These are phyloP conservation scores for Poeciliopsis gracilis DNA, from an alignment of 2,797 vertebrate species.

Conservation along the genomic window DNA sequence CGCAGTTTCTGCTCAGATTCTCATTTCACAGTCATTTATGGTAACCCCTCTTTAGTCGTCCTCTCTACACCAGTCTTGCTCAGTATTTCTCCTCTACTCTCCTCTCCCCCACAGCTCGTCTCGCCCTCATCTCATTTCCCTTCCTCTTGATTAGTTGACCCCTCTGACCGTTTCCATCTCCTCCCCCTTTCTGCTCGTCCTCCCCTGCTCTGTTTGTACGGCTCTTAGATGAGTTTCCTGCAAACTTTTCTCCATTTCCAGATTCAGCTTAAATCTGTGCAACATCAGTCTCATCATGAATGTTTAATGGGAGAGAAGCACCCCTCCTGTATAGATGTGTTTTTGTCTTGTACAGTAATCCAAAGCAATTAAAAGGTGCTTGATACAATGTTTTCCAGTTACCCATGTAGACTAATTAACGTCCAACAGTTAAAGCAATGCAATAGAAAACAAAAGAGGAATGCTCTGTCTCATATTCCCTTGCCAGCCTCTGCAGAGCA, in stretches of 20 bases:
- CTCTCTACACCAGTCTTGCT: constrained; percentile 65
- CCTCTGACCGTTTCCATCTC: constrained; percentile 65
- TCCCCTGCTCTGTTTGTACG: constrained; percentile 68
- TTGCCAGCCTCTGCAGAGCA: constrained; percentile 31
- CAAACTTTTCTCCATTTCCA: constrained; percentile 72
- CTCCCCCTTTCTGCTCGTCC: constrained; percentile 18
- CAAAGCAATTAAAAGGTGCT: constrained; percentile 49
- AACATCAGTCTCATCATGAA: constrained; percentile 40
- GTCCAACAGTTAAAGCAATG: constrained; percentile 48
- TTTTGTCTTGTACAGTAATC: constrained; percentile 32
- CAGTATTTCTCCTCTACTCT: constrained; percentile 48
- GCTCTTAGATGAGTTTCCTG: constrained; percentile 74
- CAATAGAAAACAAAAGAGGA: constrained; percentile 27
- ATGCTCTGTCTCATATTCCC: constrained; percentile 23
- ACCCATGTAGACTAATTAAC: constrained; percentile 54
- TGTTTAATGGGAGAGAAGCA: constrained; percentile 42
- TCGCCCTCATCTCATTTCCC: constrained; percentile 68
- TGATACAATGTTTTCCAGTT: constrained; percentile 34
- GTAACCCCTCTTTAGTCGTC: constrained; percentile 68
- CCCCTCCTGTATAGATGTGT: constrained; percentile 42
- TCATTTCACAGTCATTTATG: constrained; percentile 81
- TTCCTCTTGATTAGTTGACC: constrained; percentile 74
- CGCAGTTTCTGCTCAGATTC: constrained; percentile 63
- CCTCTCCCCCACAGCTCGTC: constrained; percentile 32
- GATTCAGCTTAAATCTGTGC: constrained; percentile 41